Conservation (phyloP, 2,888 invertebrate genomes). For the Cephus pygmeus region DNA sequence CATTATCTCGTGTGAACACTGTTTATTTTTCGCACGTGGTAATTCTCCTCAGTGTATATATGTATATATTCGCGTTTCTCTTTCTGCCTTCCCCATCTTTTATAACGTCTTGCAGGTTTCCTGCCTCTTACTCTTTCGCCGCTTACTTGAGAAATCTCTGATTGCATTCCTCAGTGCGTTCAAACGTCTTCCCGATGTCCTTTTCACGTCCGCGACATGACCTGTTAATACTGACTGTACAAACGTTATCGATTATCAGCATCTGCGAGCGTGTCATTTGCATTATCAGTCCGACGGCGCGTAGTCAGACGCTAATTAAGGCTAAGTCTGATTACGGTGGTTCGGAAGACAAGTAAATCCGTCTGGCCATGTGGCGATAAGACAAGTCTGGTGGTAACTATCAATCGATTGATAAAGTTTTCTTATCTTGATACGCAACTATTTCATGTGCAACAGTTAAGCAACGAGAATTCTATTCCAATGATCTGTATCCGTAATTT, state of each 20-base stretch:
- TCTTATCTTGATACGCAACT: not conserved
- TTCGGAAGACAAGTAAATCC: not conserved
- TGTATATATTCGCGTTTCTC: not conserved
- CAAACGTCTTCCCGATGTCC: not conserved
- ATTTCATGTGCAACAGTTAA: no score
- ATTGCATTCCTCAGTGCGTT: not conserved
- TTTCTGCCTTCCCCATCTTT: not conserved
- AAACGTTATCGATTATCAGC: not conserved
- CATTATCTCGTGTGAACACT: conserved; percentile 23
- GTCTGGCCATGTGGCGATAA: not conserved
- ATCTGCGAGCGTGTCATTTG: not conserved
- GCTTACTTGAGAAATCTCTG: not conserved
- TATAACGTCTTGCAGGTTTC: not conserved
- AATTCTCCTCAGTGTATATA: conserved; percentile 3
- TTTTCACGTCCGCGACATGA: not conserved
- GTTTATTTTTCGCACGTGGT: conserved; percentile 31
- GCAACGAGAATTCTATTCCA: no score
- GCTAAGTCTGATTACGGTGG: not conserved
- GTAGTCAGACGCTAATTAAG: not conserved
- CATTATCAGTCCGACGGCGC: not conserved
- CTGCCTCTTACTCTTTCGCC: not conserved
- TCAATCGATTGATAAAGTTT: not conserved
- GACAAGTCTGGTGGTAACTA: not conserved
- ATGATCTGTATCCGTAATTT: no score
- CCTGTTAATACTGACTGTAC: not conserved